Conservation (phyloP, 2,797 vertebrate genomes). For the Crenichthys baileyi region DNA sequence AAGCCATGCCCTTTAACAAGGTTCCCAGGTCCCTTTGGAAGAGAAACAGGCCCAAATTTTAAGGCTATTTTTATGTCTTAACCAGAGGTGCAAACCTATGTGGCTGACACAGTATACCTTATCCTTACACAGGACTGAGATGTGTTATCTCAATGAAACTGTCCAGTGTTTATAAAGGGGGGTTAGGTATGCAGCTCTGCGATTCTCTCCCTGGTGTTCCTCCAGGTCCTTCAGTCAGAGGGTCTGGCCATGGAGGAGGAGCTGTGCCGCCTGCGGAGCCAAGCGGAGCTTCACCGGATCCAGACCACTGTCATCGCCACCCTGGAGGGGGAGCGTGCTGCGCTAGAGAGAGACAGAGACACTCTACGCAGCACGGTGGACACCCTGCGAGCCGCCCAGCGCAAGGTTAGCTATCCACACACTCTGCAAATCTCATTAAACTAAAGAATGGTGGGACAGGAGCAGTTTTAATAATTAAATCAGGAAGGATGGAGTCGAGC, state of each 20-base stretch:
- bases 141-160: neutral
- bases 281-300: slow-evolving; percentile 80
- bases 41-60: neutral
- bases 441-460: neutral
- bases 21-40: neutral
- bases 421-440: neutral
- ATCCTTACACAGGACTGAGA: neutral
- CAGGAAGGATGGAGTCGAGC: neutral
- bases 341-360: slow-evolving; percentile 82
- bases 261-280: slow-evolving; percentile 79
- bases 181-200: neutral
- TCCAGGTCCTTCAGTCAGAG: slow-evolving; percentile 76
- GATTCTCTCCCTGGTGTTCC: neutral
- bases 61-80: neutral
- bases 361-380: slow-evolving; percentile 75
- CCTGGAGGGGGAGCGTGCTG: slow-evolving; percentile 79
- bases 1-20: too few species aligned
- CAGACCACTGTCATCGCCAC: slow-evolving; percentile 80
- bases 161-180: neutral
- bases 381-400: slow-evolving; percentile 73
- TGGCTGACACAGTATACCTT: neutral
- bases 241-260: slow-evolving; percentile 80
- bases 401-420: slow-evolving; percentile 72
- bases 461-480: neutral
- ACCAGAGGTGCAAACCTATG: neutral